phyloP scores from a whole-genome alignment of 2,888 invertebrate genomes.

The Catotricha subobsoleta region DNA sequence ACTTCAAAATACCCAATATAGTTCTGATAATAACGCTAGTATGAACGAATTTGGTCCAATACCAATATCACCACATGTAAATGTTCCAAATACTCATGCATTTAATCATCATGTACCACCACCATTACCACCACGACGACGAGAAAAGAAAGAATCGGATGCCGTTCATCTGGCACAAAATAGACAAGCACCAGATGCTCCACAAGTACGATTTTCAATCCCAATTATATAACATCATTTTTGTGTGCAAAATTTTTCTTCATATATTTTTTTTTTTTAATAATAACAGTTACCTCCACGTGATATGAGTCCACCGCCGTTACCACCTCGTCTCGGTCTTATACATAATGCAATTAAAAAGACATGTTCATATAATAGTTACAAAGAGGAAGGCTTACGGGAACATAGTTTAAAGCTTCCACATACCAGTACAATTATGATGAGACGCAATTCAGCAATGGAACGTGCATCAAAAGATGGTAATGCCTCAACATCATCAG shows the following conservation, averaged over 20 bases:
- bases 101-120: conserved; percentile 22
- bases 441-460: conserved; percentile 22
- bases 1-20: not conserved
- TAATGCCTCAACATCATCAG: conserved; percentile 15
- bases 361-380: conserved; percentile 7
- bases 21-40: not conserved
- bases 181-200: conserved; percentile 47
- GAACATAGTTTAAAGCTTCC: conserved; percentile 33
- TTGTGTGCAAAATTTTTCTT: no score
- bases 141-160: conserved; percentile 21
- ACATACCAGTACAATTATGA: conserved; percentile 37
- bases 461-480: not conserved
- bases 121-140: conserved; percentile 23
- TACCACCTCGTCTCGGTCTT: conserved; percentile 37
- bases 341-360: conserved; percentile 15
- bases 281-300: conserved; percentile 42
- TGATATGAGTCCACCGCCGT: conserved; percentile 46
- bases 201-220: conserved; percentile 29
- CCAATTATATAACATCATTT: conserved; percentile 37
- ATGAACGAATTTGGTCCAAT: conserved; percentile 14
- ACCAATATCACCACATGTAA: conserved; percentile 30
- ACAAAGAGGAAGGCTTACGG: conserved; percentile 9
- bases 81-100: conserved; percentile 25
- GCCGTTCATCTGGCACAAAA: conserved; percentile 25
- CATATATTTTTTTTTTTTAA: no score